Conservation (phyloP, 2,797 vertebrate species). For the Hoplostethus atlanticus region DNA sequence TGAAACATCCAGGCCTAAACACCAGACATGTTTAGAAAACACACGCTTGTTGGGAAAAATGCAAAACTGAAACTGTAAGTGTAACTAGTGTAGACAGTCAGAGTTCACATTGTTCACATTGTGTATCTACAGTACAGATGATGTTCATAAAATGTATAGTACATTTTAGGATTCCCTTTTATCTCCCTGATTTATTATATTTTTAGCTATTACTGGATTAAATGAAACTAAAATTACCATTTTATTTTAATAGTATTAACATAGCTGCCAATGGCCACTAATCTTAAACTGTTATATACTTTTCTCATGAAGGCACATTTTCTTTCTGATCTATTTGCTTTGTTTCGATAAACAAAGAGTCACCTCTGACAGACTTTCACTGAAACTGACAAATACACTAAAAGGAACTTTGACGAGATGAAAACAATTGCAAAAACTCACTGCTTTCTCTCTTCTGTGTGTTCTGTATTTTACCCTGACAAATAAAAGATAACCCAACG, state of each 20-base stretch:
- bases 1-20: not conserved
- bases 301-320: too few relatives aligned
- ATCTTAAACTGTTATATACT: too few relatives aligned
- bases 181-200: too few relatives aligned
- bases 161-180: too few relatives aligned
- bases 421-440: too few relatives aligned
- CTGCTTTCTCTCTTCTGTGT: not conserved
- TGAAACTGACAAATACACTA: not conserved
- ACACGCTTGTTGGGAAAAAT: not conserved
- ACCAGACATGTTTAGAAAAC: not conserved
- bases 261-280: too few relatives aligned
- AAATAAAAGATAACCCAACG: not conserved
- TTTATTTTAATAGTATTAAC: too few relatives aligned
- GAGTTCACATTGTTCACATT: not conserved
- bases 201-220: too few relatives aligned
- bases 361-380: not conserved
- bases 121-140: too few relatives aligned
- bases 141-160: too few relatives aligned
- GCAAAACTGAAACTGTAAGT: not conserved
- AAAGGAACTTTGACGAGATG: too few relatives aligned
- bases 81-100: not conserved
- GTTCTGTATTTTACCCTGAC: not conserved
- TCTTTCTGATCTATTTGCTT: slow-evolving; percentile 10
- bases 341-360: slow-evolving; percentile 24
- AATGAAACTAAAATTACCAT: too few relatives aligned